phyloP scores from a whole-genome alignment of 1,140 invertebrate genomes.

The Scaptomyza montana region DNA sequence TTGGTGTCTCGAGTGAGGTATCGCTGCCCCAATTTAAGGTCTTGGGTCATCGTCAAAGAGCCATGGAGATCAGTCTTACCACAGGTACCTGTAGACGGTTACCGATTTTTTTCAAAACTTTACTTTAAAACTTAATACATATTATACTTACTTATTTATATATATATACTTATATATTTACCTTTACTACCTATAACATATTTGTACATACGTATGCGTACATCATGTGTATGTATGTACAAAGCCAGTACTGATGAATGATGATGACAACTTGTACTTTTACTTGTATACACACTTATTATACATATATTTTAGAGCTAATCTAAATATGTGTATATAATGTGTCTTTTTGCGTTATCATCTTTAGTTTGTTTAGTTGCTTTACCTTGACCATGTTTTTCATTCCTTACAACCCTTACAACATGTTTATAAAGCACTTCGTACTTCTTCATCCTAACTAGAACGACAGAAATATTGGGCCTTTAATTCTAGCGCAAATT shows the following conservation, averaged over 20 bases:
- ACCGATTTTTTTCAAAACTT: constrained; percentile 81
- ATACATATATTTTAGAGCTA: constrained; percentile 21
- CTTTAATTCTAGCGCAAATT: constrained; percentile 10
- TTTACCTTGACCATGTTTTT: constrained; percentile 36
- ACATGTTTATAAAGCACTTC: constrained; percentile 55
- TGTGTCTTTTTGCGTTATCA: constrained; percentile 47
- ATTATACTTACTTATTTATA: constrained; percentile 52
- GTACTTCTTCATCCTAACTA: constrained; percentile 45
- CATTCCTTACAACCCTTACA: constrained; percentile 32
- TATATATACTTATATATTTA: constrained; percentile 11
- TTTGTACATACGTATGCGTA: background rate
- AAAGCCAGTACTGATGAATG: constrained; percentile 35
- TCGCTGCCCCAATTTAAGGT: constrained; percentile 98
- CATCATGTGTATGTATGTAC: constrained; percentile 21
- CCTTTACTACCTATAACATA: constrained; percentile 23
- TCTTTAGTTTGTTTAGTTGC: constrained; percentile 53
- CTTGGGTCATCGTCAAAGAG: constrained; percentile 93
- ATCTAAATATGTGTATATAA: constrained; percentile 1
- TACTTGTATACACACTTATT: constrained; percentile 13
- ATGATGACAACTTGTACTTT: constrained; percentile 22
- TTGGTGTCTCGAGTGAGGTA: constrained; percentile 95
- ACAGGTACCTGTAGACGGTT: constrained; percentile 90
- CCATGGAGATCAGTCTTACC: constrained; percentile 95
- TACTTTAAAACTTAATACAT: constrained; percentile 66
- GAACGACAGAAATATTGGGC: constrained; percentile 5